Percentiles rank a stretch among this genome's conserved stretches.
phyloP scores from a whole-genome alignment of 2,113 vertebrate species.

The Entelurus aequoreus region DNA sequence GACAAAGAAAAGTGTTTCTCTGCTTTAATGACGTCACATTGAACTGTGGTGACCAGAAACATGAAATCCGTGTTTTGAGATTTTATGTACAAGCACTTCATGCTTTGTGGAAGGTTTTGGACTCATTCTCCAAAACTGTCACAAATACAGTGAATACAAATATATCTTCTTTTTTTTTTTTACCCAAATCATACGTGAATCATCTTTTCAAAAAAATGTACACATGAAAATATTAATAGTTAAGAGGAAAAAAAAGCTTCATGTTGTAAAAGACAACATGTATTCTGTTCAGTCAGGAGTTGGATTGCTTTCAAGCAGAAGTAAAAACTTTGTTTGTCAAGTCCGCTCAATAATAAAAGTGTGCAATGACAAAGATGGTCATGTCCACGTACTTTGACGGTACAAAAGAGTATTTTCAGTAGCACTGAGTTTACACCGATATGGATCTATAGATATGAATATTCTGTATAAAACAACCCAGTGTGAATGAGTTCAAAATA shows the following conservation, averaged over 20 bases:
- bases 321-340: no score
- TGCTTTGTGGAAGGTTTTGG: conserved; percentile 31
- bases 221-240: conserved; percentile 20
- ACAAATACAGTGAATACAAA: conserved; percentile 19
- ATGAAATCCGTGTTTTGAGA: conserved; percentile 46
- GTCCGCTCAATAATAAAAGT: not conserved
- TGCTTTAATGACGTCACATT: conserved; percentile 67
- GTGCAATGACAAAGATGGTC: not conserved
- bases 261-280: conserved; percentile 40
- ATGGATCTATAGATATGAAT: conserved; percentile 21
- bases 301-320: not conserved
- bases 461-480: conserved; percentile 28
- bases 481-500: conserved; percentile 42
- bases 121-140: conserved; percentile 20
- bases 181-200: conserved; percentile 17
- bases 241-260: conserved; percentile 10
- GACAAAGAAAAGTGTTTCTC: conserved; percentile 33
- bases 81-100: conserved; percentile 50
- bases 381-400: not conserved
- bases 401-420: conserved; percentile 1
- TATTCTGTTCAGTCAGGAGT: conserved; percentile 25
- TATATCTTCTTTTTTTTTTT: not conserved
- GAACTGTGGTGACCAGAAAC: conserved; percentile 65
- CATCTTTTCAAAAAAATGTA: conserved; percentile 33
- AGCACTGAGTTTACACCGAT: conserved; percentile 20